Evolutionary conservation across 2,888 invertebrate genomes (phyloP).

Genomic region (Zygaena filipendulae): DNA sequence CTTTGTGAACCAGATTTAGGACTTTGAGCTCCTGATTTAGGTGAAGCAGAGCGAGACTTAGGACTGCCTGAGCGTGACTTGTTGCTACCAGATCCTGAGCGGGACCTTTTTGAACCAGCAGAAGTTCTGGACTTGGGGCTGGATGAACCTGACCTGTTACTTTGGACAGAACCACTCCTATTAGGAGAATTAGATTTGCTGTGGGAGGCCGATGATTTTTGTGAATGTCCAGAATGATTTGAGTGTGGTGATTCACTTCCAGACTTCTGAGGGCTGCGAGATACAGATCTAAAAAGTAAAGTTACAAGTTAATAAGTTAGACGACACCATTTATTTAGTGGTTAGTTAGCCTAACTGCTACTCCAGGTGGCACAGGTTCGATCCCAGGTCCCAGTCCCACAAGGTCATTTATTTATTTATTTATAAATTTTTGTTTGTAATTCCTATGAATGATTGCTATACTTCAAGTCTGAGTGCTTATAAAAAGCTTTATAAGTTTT

Average conservation of each 20-base stretch:
- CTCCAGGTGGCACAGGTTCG: no score
- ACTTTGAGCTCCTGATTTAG: constrained; percentile 27
- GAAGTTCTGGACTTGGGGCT: constrained; percentile 39
- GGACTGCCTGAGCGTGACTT: constrained; percentile 31
- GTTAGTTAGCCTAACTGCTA: no score
- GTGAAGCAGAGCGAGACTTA: constrained; percentile 31
- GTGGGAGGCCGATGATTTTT: constrained; percentile 42
- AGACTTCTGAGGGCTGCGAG: constrained; percentile 46
- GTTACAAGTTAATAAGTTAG: constrained; percentile 1
- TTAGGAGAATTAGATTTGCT: constrained; percentile 58
- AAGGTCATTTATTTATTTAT: no score
- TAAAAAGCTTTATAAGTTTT: no score
- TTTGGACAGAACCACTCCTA: constrained; percentile 45
- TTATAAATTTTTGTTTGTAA: no score
- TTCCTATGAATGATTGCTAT: no score
- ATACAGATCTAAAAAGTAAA: constrained; percentile 41
- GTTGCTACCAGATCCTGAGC: constrained; percentile 27
- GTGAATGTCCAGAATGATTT: constrained; percentile 35
- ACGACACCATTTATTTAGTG: no score
- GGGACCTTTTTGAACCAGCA: constrained; percentile 41
- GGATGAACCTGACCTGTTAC: constrained; percentile 55
- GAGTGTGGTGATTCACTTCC: constrained; percentile 57
- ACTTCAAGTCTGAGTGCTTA: no score
- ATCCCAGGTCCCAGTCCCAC: no score
- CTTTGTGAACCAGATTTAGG: constrained; percentile 25